Evolutionary conservation across 2,113 vertebrate species (phyloP).

Genomic region (Erythrocercus mccallii): DNA sequence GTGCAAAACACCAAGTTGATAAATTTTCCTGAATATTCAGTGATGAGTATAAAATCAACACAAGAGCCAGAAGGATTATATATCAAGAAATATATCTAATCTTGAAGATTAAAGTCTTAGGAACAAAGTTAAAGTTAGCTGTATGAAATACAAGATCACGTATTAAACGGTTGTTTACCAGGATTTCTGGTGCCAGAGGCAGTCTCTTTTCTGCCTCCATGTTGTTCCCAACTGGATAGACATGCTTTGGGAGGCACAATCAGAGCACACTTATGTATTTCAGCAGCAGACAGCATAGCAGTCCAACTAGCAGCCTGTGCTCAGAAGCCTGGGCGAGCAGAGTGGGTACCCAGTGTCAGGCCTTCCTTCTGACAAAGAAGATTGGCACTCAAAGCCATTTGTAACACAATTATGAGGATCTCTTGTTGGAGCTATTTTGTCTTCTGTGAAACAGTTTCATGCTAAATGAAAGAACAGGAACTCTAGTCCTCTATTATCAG

Average conservation of each 20-base stretch:
- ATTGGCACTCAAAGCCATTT: not conserved
- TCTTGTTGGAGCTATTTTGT: not conserved
- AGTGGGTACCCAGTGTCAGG: not conserved
- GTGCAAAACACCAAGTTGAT: not conserved
- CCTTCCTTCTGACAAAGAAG: not conserved
- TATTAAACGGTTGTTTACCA: not conserved
- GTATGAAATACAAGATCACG: fast-evolving
- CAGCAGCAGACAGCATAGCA: not conserved
- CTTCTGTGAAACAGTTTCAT: not conserved
- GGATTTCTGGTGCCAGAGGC: not conserved
- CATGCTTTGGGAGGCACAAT: not conserved
- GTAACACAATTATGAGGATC: not conserved
- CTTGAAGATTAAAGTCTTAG: not conserved
- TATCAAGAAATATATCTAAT: not conserved
- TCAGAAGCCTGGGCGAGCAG: not conserved
- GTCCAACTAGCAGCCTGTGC: not conserved
- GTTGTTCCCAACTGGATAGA: not conserved
- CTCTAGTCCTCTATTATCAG: not conserved
- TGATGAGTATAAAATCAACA: not conserved
- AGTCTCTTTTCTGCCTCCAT: not conserved
- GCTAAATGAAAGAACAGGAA: not conserved
- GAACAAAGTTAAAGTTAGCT: not conserved
- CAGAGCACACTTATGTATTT: not conserved
- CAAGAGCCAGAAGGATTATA: not conserved
- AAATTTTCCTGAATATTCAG: not conserved